Evolutionary conservation across 1,140 invertebrate species (phyloP), one percentile per base, ranked within the genome.

Genomic region (Apis laboriosa): DNA sequence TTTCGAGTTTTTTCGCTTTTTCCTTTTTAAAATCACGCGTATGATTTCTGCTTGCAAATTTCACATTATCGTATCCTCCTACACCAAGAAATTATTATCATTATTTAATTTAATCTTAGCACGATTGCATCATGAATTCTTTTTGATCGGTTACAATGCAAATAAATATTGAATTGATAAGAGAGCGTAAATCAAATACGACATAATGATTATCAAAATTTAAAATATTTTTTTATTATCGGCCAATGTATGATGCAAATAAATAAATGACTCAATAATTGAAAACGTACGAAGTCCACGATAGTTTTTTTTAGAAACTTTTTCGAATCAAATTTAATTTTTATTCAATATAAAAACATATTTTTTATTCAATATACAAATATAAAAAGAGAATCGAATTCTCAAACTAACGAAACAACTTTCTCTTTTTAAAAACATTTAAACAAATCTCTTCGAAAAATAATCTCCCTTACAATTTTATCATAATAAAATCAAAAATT

Each of bases 261-360:
- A 61, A 74, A 80, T 43, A 75, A 80, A 66, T 67, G 61, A 67
- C n/a, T 67, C n/a, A 58, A 17, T 15, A 9, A 64, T 11, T 11
- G 24, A 11, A 55, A 66, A 58, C 13, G 78, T 19, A 56, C 78
- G 72, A 80, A 75, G 72, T 80, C 72, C 79, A 66, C 4, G 9
- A 21, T 80, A 12, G 13, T 43, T 55, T 15, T 12, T 55, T 15
- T 55, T 55, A 55, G 53, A 55, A 55, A 55, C 5, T 43, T 43
- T 43, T 43, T 43, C 53, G 11, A 55, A 15, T 11, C 53, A 43
- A 43, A 43, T 43, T 5, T 43, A 43, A 43, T 43, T 43, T 34
- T 34, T 34, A 34, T 34, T 34, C 34, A 34, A 34, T 24, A 24
- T 24, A 24, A 24, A 24, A 24, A 24, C 0, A 24, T 24, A 24